Evolutionary conservation across 37 sponge, comb jelly and placozoan species (phyloP), one percentile per base, ranked within the genome.

Genomic region (Lycopodina hypogea): DNA sequence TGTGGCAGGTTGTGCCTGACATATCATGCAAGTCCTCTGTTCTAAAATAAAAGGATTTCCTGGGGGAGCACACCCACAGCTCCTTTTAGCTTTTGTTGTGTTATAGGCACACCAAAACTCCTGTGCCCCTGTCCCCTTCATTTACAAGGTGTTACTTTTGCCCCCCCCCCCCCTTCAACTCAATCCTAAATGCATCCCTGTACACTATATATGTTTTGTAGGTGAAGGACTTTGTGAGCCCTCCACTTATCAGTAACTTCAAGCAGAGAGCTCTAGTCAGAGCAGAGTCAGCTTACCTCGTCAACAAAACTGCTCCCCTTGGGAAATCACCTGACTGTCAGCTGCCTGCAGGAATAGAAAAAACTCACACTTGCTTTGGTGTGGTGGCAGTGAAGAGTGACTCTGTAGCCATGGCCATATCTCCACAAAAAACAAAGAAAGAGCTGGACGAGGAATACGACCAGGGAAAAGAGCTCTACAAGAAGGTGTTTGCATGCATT

Each of bases 381-480:
- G 19, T 37, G 12, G 22, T 50, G 18, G 76, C 78, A 0, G 71
- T 83, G 15, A 86, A 79, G 67, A 87, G 79, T 63, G 57, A 74
- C 60, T 81, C 88, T 21, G 99, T 94, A 30, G 93, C 89, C 1
- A 78, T 70, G 40, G 71, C 90, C 24, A 93, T 99, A n/a, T 96
- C 75, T 71, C 99, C 99, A 30, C 68, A 71, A 41, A 98, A 96
- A 71, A 69, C 86, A 8, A 33, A 63, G 22, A 72, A 38, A 0
- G 82, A 93, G 78, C 90, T 95, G 19, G 83, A 78, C 61, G 67
- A 51, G 18, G 96, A 93, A 71, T 51, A 73, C 19, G 52, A 67
- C 0, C 62, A 78, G 56, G 94, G 93, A 58, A 80, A 76, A 38
- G 87, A 90, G 12, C 81, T 96, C 36, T 96, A 96, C 66, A 86